phyloP scores from a whole-genome alignment of 92 coral and sea anemone genomes.

The Porites rus region DNA sequence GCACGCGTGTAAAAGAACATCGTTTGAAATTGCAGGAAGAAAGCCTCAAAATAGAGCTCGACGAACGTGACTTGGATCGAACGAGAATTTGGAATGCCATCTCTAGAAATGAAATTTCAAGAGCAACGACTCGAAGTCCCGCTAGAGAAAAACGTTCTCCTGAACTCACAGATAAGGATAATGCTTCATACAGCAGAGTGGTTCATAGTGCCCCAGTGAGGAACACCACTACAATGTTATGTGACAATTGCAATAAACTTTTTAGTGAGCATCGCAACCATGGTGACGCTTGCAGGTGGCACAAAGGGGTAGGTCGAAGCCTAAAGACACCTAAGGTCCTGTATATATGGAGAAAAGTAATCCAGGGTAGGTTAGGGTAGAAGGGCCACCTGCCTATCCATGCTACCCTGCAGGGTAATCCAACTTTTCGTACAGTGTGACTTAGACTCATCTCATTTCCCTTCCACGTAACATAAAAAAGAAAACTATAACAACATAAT shows the following conservation, averaged over 20 bases:
- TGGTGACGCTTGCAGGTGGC: conserved; percentile 90
- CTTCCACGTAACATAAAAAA: too few species aligned
- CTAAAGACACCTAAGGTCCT: not conserved
- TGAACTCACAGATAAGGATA: conserved; percentile 2
- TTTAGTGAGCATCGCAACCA: conserved; percentile 72
- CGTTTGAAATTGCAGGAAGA: conserved; percentile 75
- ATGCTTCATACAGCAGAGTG: conserved; percentile 10
- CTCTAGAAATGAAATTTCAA: conserved; percentile 67
- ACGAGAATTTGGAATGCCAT: conserved; percentile 81
- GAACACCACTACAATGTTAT: conserved; percentile 39
- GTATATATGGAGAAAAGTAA: not conserved
- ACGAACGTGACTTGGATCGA: conserved; percentile 82
- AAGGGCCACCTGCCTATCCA: not conserved
- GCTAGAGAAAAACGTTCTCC: conserved; percentile 3
- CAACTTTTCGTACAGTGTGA: too few species aligned
- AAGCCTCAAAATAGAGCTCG: conserved; percentile 78
- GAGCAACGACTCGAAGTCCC: conserved; percentile 35
- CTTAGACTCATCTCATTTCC: too few species aligned
- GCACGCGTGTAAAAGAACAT: conserved; percentile 73
- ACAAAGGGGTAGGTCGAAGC: conserved; percentile 82
- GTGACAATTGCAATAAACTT: conserved; percentile 82
- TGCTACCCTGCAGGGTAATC: too few species aligned
- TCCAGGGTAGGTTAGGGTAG: not conserved
- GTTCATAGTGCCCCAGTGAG: conserved; percentile 61
- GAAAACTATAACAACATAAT: too few species aligned